Conservation (phyloP, 1,140 invertebrate species). For the Drosophila teissieri region DNA sequence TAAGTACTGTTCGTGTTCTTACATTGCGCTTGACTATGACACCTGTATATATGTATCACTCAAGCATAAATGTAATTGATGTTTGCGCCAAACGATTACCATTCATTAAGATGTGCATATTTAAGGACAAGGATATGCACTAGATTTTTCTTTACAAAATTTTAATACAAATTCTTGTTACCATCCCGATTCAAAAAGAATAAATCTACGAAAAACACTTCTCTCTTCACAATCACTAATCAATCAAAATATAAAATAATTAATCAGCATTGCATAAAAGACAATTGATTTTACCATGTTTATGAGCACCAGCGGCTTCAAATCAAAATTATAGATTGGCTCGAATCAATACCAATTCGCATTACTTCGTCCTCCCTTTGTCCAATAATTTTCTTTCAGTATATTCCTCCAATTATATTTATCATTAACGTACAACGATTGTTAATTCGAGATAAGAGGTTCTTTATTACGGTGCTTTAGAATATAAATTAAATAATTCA, state of each 20-base stretch:
- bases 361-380: constrained; percentile 11
- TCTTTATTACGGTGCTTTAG: constrained; percentile 19
- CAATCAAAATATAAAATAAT: neutral
- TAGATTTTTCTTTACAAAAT: neutral
- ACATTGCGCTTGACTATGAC: constrained; percentile 47
- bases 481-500: constrained; percentile 39
- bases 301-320: constrained; percentile 1
- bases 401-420: neutral
- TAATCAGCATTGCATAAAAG: neutral
- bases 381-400: constrained; percentile 6
- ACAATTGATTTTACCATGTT: neutral
- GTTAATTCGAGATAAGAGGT: neutral
- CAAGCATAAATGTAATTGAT: constrained; percentile 45
- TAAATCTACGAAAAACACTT: constrained; percentile 4
- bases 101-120: constrained; percentile 20
- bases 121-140: constrained; percentile 19
- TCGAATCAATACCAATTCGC: neutral
- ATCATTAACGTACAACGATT: constrained; percentile 4
- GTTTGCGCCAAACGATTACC: constrained; percentile 36
- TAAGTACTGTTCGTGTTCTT: constrained; percentile 62
- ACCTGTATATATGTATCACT: constrained; percentile 59
- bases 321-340: neutral
- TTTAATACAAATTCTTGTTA: too few species aligned
- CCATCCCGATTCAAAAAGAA: too few species aligned
- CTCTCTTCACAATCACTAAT: constrained; percentile 9